A percentile compares a stretch with the other conserved stretches of the same genome.
Evolutionary conservation across 2,797 vertebrate genomes (phyloP).

Genomic region (Hozukius guyotensis): DNA sequence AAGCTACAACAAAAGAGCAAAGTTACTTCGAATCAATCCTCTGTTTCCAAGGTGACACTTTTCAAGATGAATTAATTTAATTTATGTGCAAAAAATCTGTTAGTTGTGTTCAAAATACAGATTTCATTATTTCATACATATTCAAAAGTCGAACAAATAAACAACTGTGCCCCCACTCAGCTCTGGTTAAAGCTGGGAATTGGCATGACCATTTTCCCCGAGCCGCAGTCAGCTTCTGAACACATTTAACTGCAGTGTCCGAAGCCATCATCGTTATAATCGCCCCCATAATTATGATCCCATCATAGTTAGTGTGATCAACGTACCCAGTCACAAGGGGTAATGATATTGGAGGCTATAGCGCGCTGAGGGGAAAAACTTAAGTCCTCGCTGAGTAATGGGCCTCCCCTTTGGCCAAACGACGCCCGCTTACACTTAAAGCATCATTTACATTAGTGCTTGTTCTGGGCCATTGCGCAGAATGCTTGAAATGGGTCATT

Average conservation of each 20-base stretch:
- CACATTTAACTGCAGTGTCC: conserved; percentile 53
- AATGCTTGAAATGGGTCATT: conserved; percentile 70
- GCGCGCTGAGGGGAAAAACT: conserved; percentile 44
- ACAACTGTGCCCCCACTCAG: neutral
- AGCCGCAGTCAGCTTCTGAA: conserved; percentile 25
- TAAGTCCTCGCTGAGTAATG: conserved; percentile 64
- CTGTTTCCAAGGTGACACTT: neutral
- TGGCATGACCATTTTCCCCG: conserved; percentile 6
- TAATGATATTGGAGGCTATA: conserved; percentile 54
- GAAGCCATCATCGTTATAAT: conserved; percentile 57
- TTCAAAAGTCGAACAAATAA: neutral
- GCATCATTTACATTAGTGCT: conserved; percentile 76
- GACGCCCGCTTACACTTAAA: conserved; percentile 72
- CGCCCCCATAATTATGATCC: conserved; percentile 62
- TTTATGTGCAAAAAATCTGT: neutral
- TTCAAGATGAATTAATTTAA: neutral
- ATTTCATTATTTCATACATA: neutral
- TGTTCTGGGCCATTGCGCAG: conserved; percentile 69
- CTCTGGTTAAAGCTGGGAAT: conserved; percentile 6
- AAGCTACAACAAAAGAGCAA: neutral
- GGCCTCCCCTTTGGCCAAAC: conserved; percentile 66
- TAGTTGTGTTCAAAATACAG: neutral
- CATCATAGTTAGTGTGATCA: conserved; percentile 68
- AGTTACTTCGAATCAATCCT: neutral
- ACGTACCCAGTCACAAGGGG: conserved; percentile 52